A percentile compares a stretch with the other conserved stretches of the same genome.
Conservation (phyloP, 2,113 vertebrate species). For the Odocoileus hemionus region DNA sequence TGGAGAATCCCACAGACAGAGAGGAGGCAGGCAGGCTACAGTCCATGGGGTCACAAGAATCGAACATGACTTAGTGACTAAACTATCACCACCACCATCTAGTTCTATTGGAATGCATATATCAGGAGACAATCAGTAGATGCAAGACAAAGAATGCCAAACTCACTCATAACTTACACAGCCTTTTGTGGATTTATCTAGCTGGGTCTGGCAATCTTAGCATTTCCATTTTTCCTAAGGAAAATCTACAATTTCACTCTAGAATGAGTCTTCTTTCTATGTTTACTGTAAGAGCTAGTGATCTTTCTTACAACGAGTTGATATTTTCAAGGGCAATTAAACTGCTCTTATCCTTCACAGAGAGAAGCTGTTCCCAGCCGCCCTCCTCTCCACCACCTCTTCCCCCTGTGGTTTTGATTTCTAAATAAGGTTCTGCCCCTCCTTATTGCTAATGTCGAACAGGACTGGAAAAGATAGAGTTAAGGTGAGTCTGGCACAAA, state of each 20-base stretch:
- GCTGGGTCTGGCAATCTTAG: slow-evolving; percentile 29
- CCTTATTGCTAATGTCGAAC: background rate
- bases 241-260: slow-evolving; percentile 52
- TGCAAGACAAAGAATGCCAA: slow-evolving; percentile 57
- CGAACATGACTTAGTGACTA: background rate
- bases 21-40: background rate
- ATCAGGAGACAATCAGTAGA: slow-evolving; percentile 53
- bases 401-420: background rate
- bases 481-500: slow-evolving; percentile 44
- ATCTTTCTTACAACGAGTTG: slow-evolving; percentile 46
- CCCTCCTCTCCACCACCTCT: background rate
- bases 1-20: background rate
- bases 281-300: slow-evolving; percentile 31
- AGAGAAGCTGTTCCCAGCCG: background rate
- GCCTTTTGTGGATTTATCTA: slow-evolving; percentile 51
- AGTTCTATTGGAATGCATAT: background rate
- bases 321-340: slow-evolving; percentile 54
- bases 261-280: slow-evolving; percentile 44
- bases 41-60: background rate
- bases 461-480: slow-evolving; percentile 52
- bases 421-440: slow-evolving; percentile 11
- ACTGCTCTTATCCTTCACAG: background rate
- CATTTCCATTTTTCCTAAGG: slow-evolving; percentile 49
- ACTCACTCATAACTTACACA: background rate
- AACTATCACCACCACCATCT: background rate